Evolutionary conservation across 2,113 vertebrate genomes (phyloP).

Genomic region (Cebidichthys violaceus): DNA sequence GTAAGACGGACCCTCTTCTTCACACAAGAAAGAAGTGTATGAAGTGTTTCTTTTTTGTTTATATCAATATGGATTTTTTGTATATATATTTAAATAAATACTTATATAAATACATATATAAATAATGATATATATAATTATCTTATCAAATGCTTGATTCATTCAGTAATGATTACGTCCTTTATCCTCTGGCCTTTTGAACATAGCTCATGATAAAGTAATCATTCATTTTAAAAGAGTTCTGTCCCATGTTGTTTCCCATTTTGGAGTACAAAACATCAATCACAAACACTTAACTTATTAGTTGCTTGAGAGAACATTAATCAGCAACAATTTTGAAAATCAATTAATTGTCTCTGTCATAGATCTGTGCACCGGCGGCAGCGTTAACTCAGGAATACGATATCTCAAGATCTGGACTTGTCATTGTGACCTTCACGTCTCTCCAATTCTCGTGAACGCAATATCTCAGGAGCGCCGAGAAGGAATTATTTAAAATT

Average conservation of each 20-base stretch:
- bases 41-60: not conserved
- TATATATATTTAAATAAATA: not conserved
- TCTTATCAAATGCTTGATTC: not conserved
- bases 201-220: not conserved
- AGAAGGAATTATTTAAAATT: not conserved
- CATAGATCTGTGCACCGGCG: not conserved
- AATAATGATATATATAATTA: not conserved
- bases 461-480: too few species aligned
- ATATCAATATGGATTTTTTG: not conserved
- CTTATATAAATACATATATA: not conserved
- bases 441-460: not conserved
- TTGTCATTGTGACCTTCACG: not conserved
- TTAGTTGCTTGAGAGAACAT: not conserved
- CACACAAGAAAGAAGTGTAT: not conserved
- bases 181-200: not conserved
- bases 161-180: not conserved
- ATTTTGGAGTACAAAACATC: not conserved
- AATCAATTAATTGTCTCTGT: not conserved
- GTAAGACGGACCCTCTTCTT: slow-evolving; percentile 69
- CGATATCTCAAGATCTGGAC: not conserved
- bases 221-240: not conserved
- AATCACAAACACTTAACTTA: not conserved
- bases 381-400: not conserved
- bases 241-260: not conserved
- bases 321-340: not conserved